These are phyloP conservation scores for Pygathrix nemaeus DNA, from an alignment of 2,113 vertebrate genomes.

Conservation along the genomic window DNA sequence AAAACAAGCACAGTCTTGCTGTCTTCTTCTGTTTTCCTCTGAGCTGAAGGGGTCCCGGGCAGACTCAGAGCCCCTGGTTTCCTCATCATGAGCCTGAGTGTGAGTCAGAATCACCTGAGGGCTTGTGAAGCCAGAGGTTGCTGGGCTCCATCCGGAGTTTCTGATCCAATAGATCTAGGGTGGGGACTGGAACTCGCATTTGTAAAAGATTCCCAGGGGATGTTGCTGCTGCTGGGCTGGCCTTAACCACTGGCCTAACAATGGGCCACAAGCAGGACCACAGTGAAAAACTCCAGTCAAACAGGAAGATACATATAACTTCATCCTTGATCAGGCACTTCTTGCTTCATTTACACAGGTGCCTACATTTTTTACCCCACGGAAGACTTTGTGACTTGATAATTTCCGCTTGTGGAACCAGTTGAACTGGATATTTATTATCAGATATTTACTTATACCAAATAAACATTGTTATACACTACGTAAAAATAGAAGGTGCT, in stretches of 20 bases:
- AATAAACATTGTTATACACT: neutral
- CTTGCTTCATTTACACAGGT: neutral
- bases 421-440: constrained; percentile 41
- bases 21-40: neutral
- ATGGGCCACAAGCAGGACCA: neutral
- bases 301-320: neutral
- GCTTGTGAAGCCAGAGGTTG: neutral
- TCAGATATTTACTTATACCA: constrained; percentile 33
- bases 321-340: neutral
- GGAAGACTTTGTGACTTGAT: constrained; percentile 42
- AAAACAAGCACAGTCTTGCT: neutral
- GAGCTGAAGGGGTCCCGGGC: neutral
- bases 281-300: neutral
- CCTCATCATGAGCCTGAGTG: neutral
- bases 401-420: constrained; percentile 10
- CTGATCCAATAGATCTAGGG: neutral
- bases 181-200: neutral
- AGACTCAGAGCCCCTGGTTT: neutral
- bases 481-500: neutral
- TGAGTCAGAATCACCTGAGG: neutral
- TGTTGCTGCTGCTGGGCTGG: neutral
- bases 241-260: neutral
- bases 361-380: neutral
- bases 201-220: neutral
- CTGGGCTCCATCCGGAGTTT: neutral